Conservation (phyloP, 2,888 invertebrate genomes). For the Magallana nippona region DNA sequence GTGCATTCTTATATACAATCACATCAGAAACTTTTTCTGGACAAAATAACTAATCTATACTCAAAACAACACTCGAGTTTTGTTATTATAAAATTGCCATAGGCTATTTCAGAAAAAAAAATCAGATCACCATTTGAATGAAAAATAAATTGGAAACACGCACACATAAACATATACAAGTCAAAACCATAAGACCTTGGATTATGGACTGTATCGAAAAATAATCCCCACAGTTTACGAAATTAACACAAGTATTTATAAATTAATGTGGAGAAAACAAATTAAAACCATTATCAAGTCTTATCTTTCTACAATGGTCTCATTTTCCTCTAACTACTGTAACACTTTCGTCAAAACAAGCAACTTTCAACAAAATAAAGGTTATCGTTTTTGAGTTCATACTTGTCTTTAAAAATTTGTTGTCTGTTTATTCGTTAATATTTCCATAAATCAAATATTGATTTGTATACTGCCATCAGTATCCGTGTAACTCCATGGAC, state of each 20-base stretch:
- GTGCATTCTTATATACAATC: background rate
- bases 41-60: background rate
- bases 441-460: too few species aligned
- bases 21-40: background rate
- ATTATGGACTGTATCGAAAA: slow-evolving; percentile 6
- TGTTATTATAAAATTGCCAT: too few species aligned
- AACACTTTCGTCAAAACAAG: background rate
- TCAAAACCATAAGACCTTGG: background rate
- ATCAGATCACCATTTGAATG: too few species aligned
- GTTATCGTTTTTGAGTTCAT: slow-evolving; percentile 13
- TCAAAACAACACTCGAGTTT: too few species aligned
- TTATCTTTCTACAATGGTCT: background rate
- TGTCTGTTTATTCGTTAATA: too few species aligned
- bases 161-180: too few species aligned
- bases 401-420: background rate
- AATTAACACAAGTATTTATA: background rate
- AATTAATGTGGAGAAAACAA: background rate
- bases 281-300: slow-evolving; percentile 9
- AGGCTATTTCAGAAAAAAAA: too few species aligned
- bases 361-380: background rate
- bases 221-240: slow-evolving; percentile 14
- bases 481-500: too few species aligned
- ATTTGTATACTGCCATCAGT: too few species aligned
- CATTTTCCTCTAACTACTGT: background rate
- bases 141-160: too few species aligned